phyloP scores from a whole-genome alignment of 1,140 invertebrate species.

The Pachypeltis micranthus region DNA sequence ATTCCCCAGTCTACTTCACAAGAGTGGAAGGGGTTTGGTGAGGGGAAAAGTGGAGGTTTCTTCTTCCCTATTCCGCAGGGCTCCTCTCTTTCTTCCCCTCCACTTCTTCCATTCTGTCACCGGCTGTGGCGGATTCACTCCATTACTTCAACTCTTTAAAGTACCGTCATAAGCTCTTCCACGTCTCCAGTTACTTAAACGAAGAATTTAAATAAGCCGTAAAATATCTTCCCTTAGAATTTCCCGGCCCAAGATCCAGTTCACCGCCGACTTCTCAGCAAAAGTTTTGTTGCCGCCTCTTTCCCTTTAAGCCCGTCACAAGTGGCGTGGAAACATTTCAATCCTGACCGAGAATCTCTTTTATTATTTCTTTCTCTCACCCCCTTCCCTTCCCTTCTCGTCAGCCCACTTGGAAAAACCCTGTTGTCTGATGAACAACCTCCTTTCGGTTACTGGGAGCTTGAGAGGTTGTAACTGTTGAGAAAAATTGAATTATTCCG shows the following conservation, averaged over 20 bases:
- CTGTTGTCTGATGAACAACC: neutral
- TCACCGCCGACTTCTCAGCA: too few species aligned
- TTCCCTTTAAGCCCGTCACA: neutral
- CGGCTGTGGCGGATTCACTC: conserved; percentile 7
- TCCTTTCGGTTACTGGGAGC: neutral
- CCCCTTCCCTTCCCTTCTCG: too few species aligned
- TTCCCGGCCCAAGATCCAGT: too few species aligned
- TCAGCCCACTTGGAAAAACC: neutral
- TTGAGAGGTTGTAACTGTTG: neutral
- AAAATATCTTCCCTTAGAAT: conserved; percentile 6
- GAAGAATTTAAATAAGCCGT: conserved; percentile 6
- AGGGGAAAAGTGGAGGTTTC: neutral
- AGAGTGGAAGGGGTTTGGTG: too few species aligned
- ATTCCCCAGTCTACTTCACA: neutral
- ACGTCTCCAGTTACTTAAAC: conserved; percentile 1
- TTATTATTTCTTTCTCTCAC: neutral
- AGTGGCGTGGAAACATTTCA: conserved; percentile 4
- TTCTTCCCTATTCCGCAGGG: neutral
- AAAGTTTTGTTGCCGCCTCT: neutral
- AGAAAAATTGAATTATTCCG: neutral
- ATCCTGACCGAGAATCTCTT: conserved; percentile 5
- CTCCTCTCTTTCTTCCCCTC: neutral
- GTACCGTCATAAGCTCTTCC: conserved; percentile 6
- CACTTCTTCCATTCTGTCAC: neutral
- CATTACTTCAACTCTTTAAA: conserved; percentile 8